Conservation (phyloP, 2,888 invertebrate species). For the Coleophora flavipennella region DNA sequence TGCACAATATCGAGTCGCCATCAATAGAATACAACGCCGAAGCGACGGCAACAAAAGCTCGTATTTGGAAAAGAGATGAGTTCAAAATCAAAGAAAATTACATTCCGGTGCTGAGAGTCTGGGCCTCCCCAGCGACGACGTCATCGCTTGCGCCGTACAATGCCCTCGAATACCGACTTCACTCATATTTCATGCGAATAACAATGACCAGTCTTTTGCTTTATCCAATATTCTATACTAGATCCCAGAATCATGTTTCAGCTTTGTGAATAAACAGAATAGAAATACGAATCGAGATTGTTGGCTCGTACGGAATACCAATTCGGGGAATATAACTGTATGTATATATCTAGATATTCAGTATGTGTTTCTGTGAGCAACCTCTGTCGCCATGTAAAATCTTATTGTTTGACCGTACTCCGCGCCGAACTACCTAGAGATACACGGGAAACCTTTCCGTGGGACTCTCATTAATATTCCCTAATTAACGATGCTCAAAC, state of each 20-base stretch:
- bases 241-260: constrained; percentile 31
- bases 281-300: not conserved
- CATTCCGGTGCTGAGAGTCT: constrained; percentile 51
- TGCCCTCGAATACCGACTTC: constrained; percentile 39
- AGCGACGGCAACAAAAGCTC: constrained; percentile 37
- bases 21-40: constrained; percentile 43
- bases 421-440: constrained; percentile 24
- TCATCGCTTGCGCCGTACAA: constrained; percentile 49
- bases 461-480: constrained; percentile 44
- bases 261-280: constrained; percentile 10
- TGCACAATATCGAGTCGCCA: constrained; percentile 48
- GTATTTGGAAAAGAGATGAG: constrained; percentile 38
- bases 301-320: constrained; percentile 3
- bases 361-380: not conserved
- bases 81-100: constrained; percentile 54
- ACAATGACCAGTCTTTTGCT: constrained; percentile 50
- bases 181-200: constrained; percentile 56
- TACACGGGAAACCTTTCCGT: constrained; percentile 37
- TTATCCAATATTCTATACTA: constrained; percentile 45
- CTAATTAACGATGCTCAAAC: constrained; percentile 42
- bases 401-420: constrained; percentile 27
- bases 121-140: constrained; percentile 23
- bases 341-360: too few relatives aligned
- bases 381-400: not conserved
- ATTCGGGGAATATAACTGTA: not conserved